phyloP scores from a whole-genome alignment of 2,888 invertebrate genomes.

The Branchellion lobata region DNA sequence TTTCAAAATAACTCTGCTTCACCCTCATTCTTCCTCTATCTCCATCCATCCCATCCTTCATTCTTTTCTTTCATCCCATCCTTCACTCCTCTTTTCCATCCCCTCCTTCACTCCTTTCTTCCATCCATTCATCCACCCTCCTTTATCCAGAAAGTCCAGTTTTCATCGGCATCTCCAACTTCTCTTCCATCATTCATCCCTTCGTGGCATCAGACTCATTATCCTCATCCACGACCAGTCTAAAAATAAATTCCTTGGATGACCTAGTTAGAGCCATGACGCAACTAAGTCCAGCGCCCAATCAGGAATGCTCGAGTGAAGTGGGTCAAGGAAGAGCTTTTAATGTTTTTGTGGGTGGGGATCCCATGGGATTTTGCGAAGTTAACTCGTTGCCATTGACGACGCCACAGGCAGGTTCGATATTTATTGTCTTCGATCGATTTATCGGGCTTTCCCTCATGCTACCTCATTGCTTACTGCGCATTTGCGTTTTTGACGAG shows the following conservation, averaged over 20 bases:
- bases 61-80: too few species aligned
- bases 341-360: neutral
- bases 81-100: too few species aligned
- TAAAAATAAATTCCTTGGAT: neutral
- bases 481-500: neutral
- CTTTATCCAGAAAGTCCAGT: neutral
- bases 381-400: constrained; percentile 8
- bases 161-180: neutral
- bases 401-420: neutral
- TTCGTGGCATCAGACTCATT: neutral
- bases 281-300: neutral
- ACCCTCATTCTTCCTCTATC: too few species aligned
- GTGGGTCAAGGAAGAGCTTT: neutral
- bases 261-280: neutral
- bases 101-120: too few species aligned
- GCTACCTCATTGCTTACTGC: neutral
- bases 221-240: neutral
- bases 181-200: neutral
- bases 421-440: neutral
- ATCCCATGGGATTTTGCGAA: neutral
- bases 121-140: too few species aligned
- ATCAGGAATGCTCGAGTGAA: neutral
- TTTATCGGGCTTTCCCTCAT: neutral
- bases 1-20: too few species aligned
- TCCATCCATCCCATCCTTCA: too few species aligned